phyloP scores from a whole-genome alignment of 1,140 invertebrate species.

The Caenorhabditis tropicalis region DNA sequence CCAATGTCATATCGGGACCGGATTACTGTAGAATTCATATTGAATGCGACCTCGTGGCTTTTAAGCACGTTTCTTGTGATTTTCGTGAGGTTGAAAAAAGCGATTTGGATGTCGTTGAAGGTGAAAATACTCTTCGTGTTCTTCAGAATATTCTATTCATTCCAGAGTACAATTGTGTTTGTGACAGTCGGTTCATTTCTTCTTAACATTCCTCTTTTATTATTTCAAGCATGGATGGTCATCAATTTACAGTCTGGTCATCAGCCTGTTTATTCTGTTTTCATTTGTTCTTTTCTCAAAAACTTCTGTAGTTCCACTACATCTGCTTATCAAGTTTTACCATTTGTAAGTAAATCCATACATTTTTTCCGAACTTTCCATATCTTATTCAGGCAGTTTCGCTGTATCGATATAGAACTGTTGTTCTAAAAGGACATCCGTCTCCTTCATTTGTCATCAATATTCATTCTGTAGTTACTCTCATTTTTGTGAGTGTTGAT shows the following conservation, averaged over 20 bases:
- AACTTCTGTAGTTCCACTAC: conserved; percentile 32
- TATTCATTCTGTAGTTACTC: not conserved
- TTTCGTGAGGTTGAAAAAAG: conserved; percentile 8
- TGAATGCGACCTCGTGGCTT: conserved; percentile 1
- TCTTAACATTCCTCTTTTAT: conserved; percentile 27
- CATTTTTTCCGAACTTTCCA: not conserved
- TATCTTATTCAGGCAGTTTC: conserved; percentile 3
- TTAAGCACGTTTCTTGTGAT: not conserved
- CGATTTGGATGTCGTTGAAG: conserved; percentile 19
- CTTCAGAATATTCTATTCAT: not conserved
- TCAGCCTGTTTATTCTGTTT: not conserved
- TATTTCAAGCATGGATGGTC: conserved; percentile 42
- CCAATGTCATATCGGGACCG: conserved; percentile 41
- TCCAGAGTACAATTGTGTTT: conserved; percentile 31
- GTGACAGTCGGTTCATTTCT: conserved; percentile 38
- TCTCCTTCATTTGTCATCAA: not conserved
- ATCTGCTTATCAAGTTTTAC: conserved; percentile 35
- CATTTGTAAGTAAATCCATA: conserved; percentile 17
- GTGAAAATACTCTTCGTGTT: not conserved
- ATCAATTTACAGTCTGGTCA: conserved; percentile 18
- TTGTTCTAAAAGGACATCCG: conserved; percentile 13
- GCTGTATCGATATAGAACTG: conserved; percentile 21
- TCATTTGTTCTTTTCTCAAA: conserved; percentile 30
- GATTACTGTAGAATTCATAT: conserved; percentile 34
- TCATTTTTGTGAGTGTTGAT: conserved; percentile 16